Conservation (phyloP, 2,113 vertebrate species). For the Gavia stellata region DNA sequence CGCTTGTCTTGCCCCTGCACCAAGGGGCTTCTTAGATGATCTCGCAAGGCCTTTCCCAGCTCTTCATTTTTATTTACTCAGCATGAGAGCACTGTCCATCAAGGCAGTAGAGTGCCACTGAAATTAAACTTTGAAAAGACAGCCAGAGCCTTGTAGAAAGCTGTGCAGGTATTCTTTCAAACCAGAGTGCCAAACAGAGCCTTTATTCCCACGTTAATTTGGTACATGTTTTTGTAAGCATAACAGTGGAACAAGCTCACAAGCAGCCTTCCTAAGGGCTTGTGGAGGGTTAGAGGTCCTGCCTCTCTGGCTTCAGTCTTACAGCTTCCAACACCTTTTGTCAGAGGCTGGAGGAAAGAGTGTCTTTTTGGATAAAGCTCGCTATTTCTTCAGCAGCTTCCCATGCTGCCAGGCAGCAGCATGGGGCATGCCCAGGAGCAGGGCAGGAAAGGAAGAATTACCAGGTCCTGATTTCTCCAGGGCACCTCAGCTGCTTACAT, state of each 20-base stretch:
- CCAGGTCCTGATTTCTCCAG: not conserved
- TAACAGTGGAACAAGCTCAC: not conserved
- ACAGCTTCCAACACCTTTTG: not conserved
- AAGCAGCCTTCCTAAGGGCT: not conserved
- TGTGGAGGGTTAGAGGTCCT: not conserved
- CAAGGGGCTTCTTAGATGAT: fast-evolving
- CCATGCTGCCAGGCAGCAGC: not conserved
- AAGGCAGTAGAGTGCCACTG: not conserved
- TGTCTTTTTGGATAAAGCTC: not conserved
- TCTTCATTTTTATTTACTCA: not conserved
- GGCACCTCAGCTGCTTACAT: not conserved
- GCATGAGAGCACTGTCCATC: not conserved
- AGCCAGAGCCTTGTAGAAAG: not conserved
- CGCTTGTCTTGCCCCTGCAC: not conserved
- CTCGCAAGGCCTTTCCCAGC: not conserved
- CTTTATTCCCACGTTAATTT: not conserved
- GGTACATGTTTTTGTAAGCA: not conserved
- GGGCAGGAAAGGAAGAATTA: not conserved
- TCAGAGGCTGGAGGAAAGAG: not conserved
- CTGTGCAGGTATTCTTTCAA: not conserved
- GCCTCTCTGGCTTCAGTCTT: not conserved
- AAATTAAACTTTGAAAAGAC: not conserved
- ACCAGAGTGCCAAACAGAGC: not conserved
- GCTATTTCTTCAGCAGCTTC: not conserved
- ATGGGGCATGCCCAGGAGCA: not conserved